Evolutionary conservation across 2,888 invertebrate species (phyloP).

Genomic region (Sthenelais limicola): DNA sequence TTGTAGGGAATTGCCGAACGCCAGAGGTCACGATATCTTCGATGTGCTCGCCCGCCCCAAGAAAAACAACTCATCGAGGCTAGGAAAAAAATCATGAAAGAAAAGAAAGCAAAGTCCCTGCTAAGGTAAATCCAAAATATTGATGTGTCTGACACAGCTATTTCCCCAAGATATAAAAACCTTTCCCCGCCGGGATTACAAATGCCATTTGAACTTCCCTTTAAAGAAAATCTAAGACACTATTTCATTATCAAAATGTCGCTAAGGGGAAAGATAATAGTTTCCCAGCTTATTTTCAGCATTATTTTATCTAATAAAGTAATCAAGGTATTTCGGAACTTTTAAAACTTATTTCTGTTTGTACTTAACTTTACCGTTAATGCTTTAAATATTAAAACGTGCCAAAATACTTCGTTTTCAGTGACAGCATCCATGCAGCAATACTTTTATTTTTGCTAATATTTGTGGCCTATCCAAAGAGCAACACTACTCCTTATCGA

Average conservation of each 20-base stretch:
- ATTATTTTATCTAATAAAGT: no score
- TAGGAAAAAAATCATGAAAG: constrained; percentile 67
- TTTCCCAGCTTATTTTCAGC: no score
- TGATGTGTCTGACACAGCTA: no score
- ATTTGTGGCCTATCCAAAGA: constrained; percentile 67
- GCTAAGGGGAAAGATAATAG: no score
- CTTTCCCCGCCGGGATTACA: no score
- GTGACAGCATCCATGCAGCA: constrained; percentile 53
- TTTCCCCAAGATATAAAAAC: no score
- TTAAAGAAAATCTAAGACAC: no score
- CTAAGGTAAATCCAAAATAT: constrained; percentile 60
- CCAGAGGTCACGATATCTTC: constrained; percentile 68
- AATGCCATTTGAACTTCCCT: no score
- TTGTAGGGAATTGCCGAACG: constrained; percentile 68
- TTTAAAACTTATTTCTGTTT: no score
- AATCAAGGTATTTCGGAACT: no score
- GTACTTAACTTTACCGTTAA: not conserved
- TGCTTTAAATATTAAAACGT: not conserved
- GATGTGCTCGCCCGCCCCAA: constrained; percentile 70
- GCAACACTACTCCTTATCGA: constrained; percentile 53
- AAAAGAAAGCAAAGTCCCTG: constrained; percentile 64
- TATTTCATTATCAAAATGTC: no score
- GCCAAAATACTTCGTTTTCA: constrained; percentile 47
- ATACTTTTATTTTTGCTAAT: constrained; percentile 57
- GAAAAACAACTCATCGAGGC: constrained; percentile 69